phyloP scores from a whole-genome alignment of 1,140 invertebrate genomes.

The Anadara kagoshimensis region DNA sequence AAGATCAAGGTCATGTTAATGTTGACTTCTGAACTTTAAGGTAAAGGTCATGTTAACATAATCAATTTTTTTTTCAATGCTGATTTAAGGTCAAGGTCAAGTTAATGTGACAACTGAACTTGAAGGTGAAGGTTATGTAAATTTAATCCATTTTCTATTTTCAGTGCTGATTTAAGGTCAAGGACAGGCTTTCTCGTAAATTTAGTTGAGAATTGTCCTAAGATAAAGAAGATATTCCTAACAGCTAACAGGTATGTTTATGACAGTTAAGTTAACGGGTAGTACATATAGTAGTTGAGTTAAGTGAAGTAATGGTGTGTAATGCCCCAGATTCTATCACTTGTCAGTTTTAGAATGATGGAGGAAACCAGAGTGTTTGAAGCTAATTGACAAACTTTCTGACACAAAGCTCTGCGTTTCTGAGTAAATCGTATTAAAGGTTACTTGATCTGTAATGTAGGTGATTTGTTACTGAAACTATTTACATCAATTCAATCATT shows the following conservation, averaged over 20 bases:
- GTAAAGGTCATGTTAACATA: neutral
- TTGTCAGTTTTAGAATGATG: no score
- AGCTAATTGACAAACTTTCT: no score
- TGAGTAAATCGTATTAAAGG: no score
- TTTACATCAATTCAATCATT: no score
- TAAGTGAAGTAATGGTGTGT: no score
- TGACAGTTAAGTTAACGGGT: no score
- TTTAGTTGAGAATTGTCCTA: constrained; percentile 77
- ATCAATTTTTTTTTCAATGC: constrained; percentile 35
- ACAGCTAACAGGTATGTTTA: constrained; percentile 79
- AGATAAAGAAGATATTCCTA: constrained; percentile 84
- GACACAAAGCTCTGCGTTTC: no score
- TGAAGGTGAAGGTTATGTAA: neutral
- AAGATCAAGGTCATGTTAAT: neutral
- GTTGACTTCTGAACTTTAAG: neutral
- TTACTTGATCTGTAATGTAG: no score
- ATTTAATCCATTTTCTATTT: constrained; percentile 12
- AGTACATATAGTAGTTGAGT: no score
- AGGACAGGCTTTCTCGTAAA: constrained; percentile 18
- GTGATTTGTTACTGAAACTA: no score
- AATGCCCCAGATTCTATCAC: no score
- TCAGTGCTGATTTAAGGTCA: constrained; percentile 48
- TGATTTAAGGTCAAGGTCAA: constrained; percentile 26
- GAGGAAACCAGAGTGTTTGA: no score
- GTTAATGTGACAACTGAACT: neutral